phyloP scores from a whole-genome alignment of 2,888 invertebrate species.

The Spodoptera picta region DNA sequence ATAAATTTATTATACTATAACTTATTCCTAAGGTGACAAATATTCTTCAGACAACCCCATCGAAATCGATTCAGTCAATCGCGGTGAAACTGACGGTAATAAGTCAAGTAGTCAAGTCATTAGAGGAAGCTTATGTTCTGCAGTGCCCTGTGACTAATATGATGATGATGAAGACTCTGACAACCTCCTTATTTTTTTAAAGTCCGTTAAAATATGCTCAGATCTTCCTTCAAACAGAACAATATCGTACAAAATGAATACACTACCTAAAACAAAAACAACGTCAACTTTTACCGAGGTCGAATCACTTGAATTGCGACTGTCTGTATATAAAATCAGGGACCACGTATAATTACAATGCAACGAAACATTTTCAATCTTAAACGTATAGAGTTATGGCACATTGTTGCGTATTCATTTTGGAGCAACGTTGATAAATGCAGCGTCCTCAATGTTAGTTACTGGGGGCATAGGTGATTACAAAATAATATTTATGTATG shows the following conservation, averaged over 20 bases:
- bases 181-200: no score
- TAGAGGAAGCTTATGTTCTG: no score
- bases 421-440: constrained; percentile 39
- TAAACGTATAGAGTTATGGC: background rate
- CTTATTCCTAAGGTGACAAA: no score
- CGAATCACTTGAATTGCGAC: constrained; percentile 54
- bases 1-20: no score
- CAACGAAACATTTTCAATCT: constrained; percentile 26
- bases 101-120: no score
- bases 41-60: no score
- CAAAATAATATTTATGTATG: constrained; percentile 21
- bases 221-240: background rate
- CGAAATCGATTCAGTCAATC: no score
- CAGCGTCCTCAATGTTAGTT: constrained; percentile 38
- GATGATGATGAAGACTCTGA: no score
- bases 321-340: constrained; percentile 49
- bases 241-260: constrained; percentile 32
- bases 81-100: no score
- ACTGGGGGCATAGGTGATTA: constrained; percentile 43
- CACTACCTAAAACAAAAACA: constrained; percentile 44
- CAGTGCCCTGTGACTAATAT: no score
- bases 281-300: constrained; percentile 46
- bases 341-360: constrained; percentile 41
- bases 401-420: constrained; percentile 11
- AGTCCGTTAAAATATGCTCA: background rate